Evolutionary conservation across 1,140 invertebrate genomes (phyloP).

Genomic region (Drosophila elegans): DNA sequence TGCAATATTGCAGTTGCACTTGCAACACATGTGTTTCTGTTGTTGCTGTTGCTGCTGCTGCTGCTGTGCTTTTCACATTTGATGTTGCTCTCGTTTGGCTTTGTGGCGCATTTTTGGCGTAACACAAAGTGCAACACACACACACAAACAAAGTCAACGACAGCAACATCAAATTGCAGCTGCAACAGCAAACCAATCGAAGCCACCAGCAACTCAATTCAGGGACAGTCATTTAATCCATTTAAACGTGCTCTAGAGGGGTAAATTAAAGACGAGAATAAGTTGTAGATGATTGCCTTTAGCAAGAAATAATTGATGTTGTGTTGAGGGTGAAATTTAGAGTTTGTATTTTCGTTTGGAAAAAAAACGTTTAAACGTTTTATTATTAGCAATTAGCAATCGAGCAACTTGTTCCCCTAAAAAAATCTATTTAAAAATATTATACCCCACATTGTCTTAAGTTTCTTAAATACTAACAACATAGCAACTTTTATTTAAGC

Average conservation of each 20-base stretch:
- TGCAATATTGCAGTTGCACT: conserved; percentile 34
- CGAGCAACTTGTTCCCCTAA: too few relatives aligned
- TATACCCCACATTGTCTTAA: too few relatives aligned
- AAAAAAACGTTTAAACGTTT: too few relatives aligned
- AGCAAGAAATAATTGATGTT: conserved; percentile 2
- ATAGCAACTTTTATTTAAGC: too few relatives aligned
- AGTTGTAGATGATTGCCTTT: background rate
- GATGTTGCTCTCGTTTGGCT: conserved; percentile 72
- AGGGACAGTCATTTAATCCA: conserved; percentile 24
- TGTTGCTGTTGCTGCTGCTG: conserved; percentile 26
- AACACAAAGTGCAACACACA: conserved; percentile 76
- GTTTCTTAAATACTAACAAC: too few relatives aligned
- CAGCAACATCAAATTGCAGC: conserved; percentile 23
- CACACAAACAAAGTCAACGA: conserved; percentile 59
- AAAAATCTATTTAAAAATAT: too few relatives aligned
- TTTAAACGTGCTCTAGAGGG: conserved; percentile 23
- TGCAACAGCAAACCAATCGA: conserved; percentile 15
- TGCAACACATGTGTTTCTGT: conserved; percentile 23
- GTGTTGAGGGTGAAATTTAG: background rate
- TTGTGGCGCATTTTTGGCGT: conserved; percentile 80
- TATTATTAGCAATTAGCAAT: too few relatives aligned
- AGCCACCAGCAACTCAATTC: conserved; percentile 4
- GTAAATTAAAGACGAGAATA: conserved; percentile 1
- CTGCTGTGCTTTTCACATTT: conserved; percentile 45
- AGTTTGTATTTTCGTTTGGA: too few relatives aligned